Evolutionary conservation across 2,888 invertebrate genomes (phyloP), one percentile per base, ranked within the genome.

Genomic region (Parnassius mnemosyne): DNA sequence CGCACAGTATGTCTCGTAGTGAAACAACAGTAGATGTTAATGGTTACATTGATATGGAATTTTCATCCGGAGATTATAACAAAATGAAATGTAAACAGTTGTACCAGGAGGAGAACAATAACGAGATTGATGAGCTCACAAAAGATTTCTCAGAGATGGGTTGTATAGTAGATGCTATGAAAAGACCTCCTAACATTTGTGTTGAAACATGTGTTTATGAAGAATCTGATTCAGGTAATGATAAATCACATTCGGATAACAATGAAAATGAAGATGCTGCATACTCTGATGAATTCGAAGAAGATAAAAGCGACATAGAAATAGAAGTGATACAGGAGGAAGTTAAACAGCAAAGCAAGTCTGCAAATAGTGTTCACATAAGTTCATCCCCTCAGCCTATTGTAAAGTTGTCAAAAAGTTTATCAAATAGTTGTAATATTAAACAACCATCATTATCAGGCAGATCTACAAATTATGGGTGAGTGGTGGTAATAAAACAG

Each of bases 281-380:
- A 11, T 92, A 92, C 69, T 86, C 89, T 1, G 92, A 92, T 66
- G 90, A 90, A 63, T 92, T 92, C 73, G 92, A 92, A 65, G 90
- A 90, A 1, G 88, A 87, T 50, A 80, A 79, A 42, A 87, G 83
- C 66, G 91, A 86, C 12, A 78, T 72, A 13, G 85, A 79, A 44
- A 78, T 72, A 13, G 85, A 79, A 44, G 75, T 78, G 1, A 78
- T 72, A 13, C 84, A 79, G 42, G 75, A 78, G 1, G 76, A 80
- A 13, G 62, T 77, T 2, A 76, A 76, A 49, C 69, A 70, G 20
- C 71, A 80, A 49, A 66, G 72, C 9, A 78, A 80, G 65, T 71
- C 77, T 0, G 67, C 68, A 5, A 71, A 76, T 53, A 77, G 68
- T 55, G 74, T 75, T 7, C 72, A 59, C 16, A 70, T 65, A 60